A percentile compares a stretch with the other conserved stretches of the same genome.
These are phyloP conservation scores for Triplophysa bombifrons DNA, from an alignment of 2,797 vertebrate species.

Conservation along the genomic window DNA sequence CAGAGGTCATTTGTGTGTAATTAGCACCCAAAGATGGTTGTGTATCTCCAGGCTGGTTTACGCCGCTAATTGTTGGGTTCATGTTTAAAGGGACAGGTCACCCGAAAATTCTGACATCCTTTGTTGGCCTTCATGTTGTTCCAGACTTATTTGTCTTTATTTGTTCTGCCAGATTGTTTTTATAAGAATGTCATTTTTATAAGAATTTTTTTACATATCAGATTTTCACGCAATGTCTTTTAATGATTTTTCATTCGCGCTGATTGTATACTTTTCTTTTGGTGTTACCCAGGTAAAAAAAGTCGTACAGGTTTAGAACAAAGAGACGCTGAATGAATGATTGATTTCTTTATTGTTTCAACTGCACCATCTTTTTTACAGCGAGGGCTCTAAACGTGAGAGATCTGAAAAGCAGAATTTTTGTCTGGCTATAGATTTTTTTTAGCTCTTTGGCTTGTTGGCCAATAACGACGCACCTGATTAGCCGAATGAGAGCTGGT, in stretches of 20 bases:
- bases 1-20: conserved; percentile 46
- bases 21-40: conserved; percentile 31
- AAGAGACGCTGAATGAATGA: not conserved
- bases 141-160: not conserved
- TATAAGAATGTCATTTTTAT: not conserved
- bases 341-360: not conserved
- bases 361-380: not conserved
- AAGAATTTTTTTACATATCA: no score
- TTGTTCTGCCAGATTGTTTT: not conserved
- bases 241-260: no score
- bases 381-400: not conserved
- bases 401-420: not conserved
- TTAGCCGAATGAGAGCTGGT: conserved; percentile 5
- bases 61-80: not conserved
- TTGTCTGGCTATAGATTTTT: not conserved
- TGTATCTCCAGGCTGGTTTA: conserved; percentile 26
- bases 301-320: not conserved
- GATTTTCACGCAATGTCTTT: no score
- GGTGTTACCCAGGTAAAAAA: not conserved
- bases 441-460: conserved; percentile 11
- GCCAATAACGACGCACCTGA: conserved; percentile 20
- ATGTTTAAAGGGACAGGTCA: conserved; percentile 6
- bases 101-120: not conserved
- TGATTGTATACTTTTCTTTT: no score
- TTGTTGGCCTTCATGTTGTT: not conserved